Base-by-base conservation (phyloP, 2,888 invertebrate genomes). In the Plemyria rubiginata region DNA sequence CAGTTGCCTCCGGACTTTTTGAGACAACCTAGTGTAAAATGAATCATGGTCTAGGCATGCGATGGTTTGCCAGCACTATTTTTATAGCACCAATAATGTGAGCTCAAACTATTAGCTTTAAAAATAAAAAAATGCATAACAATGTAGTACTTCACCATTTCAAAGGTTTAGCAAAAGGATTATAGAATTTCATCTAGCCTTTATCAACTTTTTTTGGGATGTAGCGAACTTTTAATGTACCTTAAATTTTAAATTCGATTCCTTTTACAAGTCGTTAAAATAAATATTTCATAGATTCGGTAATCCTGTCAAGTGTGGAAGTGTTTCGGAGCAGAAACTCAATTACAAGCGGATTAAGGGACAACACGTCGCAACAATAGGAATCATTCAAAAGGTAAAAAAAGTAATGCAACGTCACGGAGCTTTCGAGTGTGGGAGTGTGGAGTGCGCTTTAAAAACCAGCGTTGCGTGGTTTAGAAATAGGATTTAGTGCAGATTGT, bases 381-480 rank as follows among this genome's bases (percentile, higher is more conserved):
- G 72, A 76, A 73, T 74, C 76, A 79, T 79, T 86, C 80, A 85
- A 84, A 81, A 61, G 65, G 41, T 57, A 54, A 58, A 65, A 87
- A 87, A 86, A 81, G 68, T 60, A 72, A 73, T 77, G 78, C 78
- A 75, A 73, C 73, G 76, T 84, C 80, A 82, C 77, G 82, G 80
- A 78, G 82, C 82, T 86, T 87, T 87, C 70, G 76, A 85, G 88
- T 88, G 90, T 88, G 89, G 88, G 92, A 87, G 88, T 79, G 84
- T 78, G 83, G 79, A 84, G 84, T 72, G 78, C 74, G 76, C 85
- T 86, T 86, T 86, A 81, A 82, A 85, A 91, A 83, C 87, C 92
- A 86, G 79, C 82, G 88, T 88, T 86, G 91, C 92, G 89, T 92
- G 86, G 80, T 86, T 84, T 82, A 79, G 73, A 82, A 89, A 90